phyloP scores from a whole-genome alignment of 2,888 invertebrate genomes.

The Zelleria hepariella region DNA sequence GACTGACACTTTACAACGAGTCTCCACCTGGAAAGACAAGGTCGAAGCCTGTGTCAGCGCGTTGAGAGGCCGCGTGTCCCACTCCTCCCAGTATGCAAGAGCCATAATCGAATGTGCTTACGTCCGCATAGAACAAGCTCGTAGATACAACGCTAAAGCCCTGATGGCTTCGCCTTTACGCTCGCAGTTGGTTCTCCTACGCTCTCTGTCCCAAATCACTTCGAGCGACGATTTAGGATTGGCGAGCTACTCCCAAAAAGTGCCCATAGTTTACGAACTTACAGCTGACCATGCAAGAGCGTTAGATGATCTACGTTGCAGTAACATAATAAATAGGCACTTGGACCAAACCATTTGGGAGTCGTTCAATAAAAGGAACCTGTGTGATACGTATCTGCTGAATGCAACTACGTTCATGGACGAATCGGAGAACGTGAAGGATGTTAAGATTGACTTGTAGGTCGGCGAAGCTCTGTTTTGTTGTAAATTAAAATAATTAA shows the following conservation, averaged over 20 bases:
- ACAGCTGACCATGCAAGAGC: constrained; percentile 4
- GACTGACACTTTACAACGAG: constrained; percentile 2
- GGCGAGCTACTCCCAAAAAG: constrained; percentile 4
- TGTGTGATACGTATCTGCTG: constrained; percentile 10
- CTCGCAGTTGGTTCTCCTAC: constrained; percentile 11
- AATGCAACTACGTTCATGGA: background rate
- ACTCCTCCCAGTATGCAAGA: constrained; percentile 9
- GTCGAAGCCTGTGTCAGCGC: background rate
- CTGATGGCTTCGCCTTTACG: constrained; percentile 1
- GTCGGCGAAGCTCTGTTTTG: background rate
- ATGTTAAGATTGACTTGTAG: background rate
- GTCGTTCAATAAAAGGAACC: constrained; percentile 9
- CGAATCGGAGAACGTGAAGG: background rate
- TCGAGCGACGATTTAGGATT: constrained; percentile 1
- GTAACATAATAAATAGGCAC: constrained; percentile 12
- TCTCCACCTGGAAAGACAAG: constrained; percentile 3
- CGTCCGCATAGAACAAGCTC: constrained; percentile 7
- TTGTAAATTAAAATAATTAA: background rate
- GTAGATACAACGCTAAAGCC: constrained; percentile 1
- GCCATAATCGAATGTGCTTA: constrained; percentile 8
- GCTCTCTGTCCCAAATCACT: background rate
- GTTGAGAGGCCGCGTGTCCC: constrained; percentile 4
- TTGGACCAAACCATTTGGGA: constrained; percentile 7
- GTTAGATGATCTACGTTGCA: constrained; percentile 8
- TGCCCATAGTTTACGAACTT: constrained; percentile 9